These are phyloP conservation scores for Panthera tigris DNA, from an alignment of 2,113 vertebrate genomes.

Conservation along the genomic window DNA sequence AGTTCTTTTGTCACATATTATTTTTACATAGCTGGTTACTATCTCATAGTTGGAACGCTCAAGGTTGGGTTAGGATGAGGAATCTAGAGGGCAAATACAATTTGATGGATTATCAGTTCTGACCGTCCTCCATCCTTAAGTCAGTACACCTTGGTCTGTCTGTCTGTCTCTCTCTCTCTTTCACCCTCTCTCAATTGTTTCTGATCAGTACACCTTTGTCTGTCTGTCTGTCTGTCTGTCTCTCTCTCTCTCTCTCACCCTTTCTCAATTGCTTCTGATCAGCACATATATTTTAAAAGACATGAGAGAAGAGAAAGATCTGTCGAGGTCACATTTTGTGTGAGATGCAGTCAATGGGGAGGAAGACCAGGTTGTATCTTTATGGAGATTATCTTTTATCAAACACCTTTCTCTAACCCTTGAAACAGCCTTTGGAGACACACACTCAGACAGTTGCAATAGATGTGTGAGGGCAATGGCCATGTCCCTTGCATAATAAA, in stretches of 20 bases:
- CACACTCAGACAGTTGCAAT: neutral
- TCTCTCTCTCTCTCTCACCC: neutral
- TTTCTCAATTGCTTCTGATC: neutral
- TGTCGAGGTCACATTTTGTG: neutral
- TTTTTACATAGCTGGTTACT: constrained; percentile 57
- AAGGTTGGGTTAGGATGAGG: neutral
- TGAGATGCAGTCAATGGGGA: neutral
- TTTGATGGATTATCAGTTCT: neutral
- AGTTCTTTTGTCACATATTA: constrained; percentile 43
- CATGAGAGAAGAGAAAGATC: neutral
- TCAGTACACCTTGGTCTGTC: neutral
- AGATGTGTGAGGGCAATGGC: neutral
- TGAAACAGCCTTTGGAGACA: neutral
- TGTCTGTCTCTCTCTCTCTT: neutral
- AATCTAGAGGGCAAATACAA: neutral
- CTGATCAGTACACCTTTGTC: neutral
- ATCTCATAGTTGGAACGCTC: neutral
- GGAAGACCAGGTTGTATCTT: neutral
- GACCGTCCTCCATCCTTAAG: neutral
- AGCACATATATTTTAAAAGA: neutral
- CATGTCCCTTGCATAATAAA: neutral
- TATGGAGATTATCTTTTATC: neutral
- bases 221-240: neutral
- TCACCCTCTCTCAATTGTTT: too few species aligned
- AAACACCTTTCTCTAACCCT: neutral